phyloP scores from a whole-genome alignment of 2,797 vertebrate species.

The Protosalanx chinensis region DNA sequence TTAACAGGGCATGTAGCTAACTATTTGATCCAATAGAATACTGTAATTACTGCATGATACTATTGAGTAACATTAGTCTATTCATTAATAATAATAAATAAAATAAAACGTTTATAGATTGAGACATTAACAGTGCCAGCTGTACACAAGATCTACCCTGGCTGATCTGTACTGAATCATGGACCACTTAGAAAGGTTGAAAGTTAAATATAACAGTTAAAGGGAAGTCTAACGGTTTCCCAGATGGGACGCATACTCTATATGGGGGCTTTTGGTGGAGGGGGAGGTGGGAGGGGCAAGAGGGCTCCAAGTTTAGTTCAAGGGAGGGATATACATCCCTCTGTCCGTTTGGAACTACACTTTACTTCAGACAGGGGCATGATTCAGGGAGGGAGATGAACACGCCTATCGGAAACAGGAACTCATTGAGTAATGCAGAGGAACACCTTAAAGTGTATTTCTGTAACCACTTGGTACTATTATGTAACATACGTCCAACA shows the following conservation, averaged over 20 bases:
- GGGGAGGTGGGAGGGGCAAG: not conserved
- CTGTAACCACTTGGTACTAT: not conserved
- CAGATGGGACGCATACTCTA: slow-evolving; percentile 9
- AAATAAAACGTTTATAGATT: not conserved
- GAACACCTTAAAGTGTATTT: not conserved
- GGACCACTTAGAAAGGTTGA: not conserved
- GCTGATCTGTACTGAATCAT: not conserved
- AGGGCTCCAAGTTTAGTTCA: slow-evolving; percentile 24
- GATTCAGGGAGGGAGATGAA: not conserved
- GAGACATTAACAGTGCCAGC: not conserved
- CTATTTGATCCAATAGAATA: no score
- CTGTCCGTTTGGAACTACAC: not conserved
- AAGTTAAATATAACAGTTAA: slow-evolving; percentile 27
- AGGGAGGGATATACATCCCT: slow-evolving; percentile 13
- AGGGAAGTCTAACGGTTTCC: slow-evolving; percentile 17
- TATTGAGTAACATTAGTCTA: no score
- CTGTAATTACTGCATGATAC: no score
- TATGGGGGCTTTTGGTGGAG: not conserved
- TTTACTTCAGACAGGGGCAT: not conserved
- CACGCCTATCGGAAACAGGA: not conserved
- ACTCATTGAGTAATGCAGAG: not conserved
- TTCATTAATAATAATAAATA: not conserved
- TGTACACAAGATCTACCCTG: not conserved
- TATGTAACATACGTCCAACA: not conserved
- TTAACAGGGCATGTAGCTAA: no score